Evolutionary conservation across 2,888 invertebrate species (phyloP).

Genomic region (Lathronympha strigana): DNA sequence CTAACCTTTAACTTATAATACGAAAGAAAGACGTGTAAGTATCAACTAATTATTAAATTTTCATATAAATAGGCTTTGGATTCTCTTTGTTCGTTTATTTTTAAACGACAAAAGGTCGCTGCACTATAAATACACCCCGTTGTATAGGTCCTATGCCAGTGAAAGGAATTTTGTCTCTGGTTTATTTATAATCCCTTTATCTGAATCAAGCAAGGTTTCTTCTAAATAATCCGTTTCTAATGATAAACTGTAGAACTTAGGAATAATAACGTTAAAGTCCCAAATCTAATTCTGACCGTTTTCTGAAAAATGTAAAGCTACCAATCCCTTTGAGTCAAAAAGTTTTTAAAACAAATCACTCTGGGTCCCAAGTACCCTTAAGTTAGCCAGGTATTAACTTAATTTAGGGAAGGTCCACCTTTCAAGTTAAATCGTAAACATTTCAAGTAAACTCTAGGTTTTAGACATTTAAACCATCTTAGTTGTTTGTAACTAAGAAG

Average conservation of each 20-base stretch:
- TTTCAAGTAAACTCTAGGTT: slow-evolving; percentile 39
- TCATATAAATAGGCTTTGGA: neutral
- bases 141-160: neutral
- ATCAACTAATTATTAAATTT: neutral
- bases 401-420: slow-evolving; percentile 48
- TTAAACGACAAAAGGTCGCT: slow-evolving; percentile 3
- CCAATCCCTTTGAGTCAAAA: slow-evolving; percentile 30
- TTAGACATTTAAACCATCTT: slow-evolving; percentile 16
- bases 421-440: slow-evolving; percentile 39
- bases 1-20: too few relatives aligned
- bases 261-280: slow-evolving; percentile 13
- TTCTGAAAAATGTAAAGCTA: slow-evolving; percentile 34
- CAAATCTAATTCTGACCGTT: slow-evolving; percentile 11
- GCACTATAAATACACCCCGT: slow-evolving; percentile 16
- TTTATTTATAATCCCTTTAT: neutral
- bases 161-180: neutral
- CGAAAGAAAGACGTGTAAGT: too few relatives aligned
- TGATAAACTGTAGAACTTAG: slow-evolving; percentile 9
- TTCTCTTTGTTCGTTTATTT: slow-evolving; percentile 3
- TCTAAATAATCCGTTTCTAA: slow-evolving; percentile 19
- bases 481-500: neutral
- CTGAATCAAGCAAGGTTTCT: neutral
- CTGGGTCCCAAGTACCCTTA: slow-evolving; percentile 45
- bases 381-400: slow-evolving; percentile 55
- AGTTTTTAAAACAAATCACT: slow-evolving; percentile 44